phyloP scores from a whole-genome alignment of 2,797 vertebrate genomes.

The Pseudocheirus occidentalis region DNA sequence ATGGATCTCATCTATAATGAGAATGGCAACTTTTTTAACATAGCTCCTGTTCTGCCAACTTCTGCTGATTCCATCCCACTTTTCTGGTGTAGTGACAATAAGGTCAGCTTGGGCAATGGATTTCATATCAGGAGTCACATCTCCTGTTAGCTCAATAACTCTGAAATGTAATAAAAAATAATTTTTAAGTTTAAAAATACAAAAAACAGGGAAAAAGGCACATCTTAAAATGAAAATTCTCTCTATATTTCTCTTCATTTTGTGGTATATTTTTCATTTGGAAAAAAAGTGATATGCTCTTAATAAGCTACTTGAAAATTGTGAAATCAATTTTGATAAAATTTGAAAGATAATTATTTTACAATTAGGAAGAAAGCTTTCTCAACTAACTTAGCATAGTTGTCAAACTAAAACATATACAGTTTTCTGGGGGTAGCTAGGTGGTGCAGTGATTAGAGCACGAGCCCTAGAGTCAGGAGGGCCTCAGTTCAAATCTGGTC shows the following conservation, averaged over 20 bases:
- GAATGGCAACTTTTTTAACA: constrained; percentile 96
- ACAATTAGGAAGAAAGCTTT: neutral
- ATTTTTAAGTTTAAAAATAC: constrained; percentile 32
- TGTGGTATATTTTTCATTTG: neutral
- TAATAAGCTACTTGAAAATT: neutral
- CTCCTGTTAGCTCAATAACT: constrained; percentile 97
- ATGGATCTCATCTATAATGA: constrained; percentile 99
- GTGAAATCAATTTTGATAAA: neutral
- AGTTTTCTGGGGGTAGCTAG: neutral
- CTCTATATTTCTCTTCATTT: constrained; percentile 22
- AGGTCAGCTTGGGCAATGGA: constrained; percentile 95
- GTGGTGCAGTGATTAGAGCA: too few relatives aligned
- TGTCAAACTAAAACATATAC: neutral
- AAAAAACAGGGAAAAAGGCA: constrained; percentile 38
- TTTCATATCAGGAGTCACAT: constrained; percentile 97
- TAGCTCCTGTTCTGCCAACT: constrained; percentile 99
- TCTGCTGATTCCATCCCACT: constrained; percentile 98
- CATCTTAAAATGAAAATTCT: constrained; percentile 25
- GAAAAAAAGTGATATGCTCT: neutral
- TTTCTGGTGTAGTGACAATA: constrained; percentile 98
- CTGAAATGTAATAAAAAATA: constrained; percentile 82
- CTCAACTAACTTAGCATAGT: neutral
- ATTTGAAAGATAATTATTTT: neutral
- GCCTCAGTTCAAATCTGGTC: too few relatives aligned
- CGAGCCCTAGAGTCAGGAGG: too few relatives aligned